Conservation (phyloP, 2,797 vertebrate species). For the Chaetodon trifasciatus region DNA sequence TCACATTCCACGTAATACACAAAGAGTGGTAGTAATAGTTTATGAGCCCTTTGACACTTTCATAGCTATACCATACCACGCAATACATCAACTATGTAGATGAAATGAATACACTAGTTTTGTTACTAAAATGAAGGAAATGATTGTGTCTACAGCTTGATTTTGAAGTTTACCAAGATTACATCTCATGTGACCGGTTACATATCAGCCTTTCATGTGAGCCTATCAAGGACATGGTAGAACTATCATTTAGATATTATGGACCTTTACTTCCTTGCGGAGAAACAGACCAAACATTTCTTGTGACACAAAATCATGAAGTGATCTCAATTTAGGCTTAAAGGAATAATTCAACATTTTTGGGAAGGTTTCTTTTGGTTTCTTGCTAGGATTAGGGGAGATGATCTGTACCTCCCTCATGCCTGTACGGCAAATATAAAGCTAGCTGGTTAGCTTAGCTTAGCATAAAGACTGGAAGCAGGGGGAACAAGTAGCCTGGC, state of each 20-base stretch:
- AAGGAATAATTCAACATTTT: not conserved
- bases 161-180: not conserved
- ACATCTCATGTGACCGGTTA: not conserved
- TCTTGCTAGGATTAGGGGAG: not conserved
- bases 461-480: not conserved
- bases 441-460: not conserved
- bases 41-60: constrained; percentile 51
- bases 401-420: not conserved
- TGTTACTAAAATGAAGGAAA: not conserved
- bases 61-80: constrained; percentile 11
- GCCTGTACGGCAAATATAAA: not conserved
- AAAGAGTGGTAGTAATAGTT: constrained; percentile 45
- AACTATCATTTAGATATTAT: not conserved
- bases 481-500: not conserved
- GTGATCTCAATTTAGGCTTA: not conserved
- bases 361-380: not conserved
- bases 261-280: not conserved
- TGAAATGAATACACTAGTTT: not conserved
- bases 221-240: not conserved
- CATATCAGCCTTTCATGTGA: constrained; percentile 6
- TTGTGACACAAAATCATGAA: not conserved
- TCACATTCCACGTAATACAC: constrained; percentile 42
- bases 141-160: not conserved
- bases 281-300: not conserved
- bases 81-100: constrained; percentile 2